phyloP scores from a whole-genome alignment of 2,888 invertebrate genomes.

The Ophion costatus region DNA sequence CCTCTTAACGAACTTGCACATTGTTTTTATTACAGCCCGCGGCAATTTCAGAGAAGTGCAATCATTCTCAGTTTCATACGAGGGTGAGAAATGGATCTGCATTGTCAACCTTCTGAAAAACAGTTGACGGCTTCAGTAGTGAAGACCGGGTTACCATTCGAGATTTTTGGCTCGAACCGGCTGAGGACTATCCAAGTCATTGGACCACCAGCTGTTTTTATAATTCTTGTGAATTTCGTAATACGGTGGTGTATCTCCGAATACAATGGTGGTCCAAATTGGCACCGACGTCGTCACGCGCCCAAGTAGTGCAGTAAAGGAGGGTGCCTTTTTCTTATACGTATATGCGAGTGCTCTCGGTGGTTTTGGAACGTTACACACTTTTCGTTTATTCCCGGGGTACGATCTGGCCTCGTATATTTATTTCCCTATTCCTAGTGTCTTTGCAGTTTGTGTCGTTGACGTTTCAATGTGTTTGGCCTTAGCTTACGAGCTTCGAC shows the following conservation, averaged over 20 bases:
- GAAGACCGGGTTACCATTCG: not conserved
- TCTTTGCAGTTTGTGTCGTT: slow-evolving; percentile 55
- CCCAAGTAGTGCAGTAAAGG: not conserved
- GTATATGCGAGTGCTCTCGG: slow-evolving; percentile 17
- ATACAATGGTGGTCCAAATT: slow-evolving; percentile 17
- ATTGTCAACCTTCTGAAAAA: not conserved
- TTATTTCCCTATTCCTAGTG: slow-evolving; percentile 54
- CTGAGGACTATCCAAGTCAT: no score
- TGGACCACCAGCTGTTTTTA: no score
- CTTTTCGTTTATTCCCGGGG: slow-evolving; percentile 49
- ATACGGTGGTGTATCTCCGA: not conserved
- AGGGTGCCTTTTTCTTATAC: slow-evolving; percentile 7
- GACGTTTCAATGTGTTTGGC: slow-evolving; percentile 62
- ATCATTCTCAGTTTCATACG: not conserved
- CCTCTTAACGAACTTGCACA: no score
- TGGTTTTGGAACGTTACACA: slow-evolving; percentile 42
- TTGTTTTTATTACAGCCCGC: not conserved
- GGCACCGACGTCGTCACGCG: not conserved
- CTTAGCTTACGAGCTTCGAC: slow-evolving; percentile 54
- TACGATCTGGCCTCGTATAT: slow-evolving; percentile 46
- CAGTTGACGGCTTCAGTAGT: not conserved
- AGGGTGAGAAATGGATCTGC: not conserved
- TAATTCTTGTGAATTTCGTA: no score
- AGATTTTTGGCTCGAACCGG: no score
- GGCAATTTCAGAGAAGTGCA: not conserved